Evolutionary conservation across 2,888 invertebrate species (phyloP).

Genomic region (Myopa testacea): DNA sequence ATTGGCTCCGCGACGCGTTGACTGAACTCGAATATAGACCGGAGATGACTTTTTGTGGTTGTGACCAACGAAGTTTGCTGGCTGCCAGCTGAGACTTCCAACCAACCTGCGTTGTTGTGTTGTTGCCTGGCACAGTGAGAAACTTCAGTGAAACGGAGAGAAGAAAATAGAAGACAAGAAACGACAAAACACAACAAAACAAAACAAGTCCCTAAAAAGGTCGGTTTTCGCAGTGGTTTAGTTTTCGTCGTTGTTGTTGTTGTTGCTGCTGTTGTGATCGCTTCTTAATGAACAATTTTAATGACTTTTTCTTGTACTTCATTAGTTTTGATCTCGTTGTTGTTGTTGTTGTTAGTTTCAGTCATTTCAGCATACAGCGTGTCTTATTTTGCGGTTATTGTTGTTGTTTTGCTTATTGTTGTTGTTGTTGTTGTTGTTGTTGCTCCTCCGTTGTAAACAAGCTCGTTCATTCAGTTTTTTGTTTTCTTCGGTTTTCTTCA

Average conservation of each 20-base stretch:
- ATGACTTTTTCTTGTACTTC: constrained; percentile 32
- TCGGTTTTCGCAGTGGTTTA: background rate
- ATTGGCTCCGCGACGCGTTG: constrained; percentile 40
- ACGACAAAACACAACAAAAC: background rate
- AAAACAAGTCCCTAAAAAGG: background rate
- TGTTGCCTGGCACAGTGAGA: background rate
- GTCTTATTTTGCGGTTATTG: constrained; percentile 13
- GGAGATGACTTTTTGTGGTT: constrained; percentile 62
- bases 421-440: constrained; percentile 2
- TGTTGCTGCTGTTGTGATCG: constrained; percentile 27
- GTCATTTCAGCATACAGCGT: constrained; percentile 25
- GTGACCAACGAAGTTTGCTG: background rate
- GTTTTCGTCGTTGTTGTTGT: constrained; percentile 21
- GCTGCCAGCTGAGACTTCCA: background rate
- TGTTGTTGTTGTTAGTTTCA: constrained; percentile 24
- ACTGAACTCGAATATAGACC: constrained; percentile 58
- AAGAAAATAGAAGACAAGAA: background rate
- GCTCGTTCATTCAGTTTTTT: constrained; percentile 4
- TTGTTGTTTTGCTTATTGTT: constrained; percentile 17
- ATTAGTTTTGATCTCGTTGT: constrained; percentile 12
- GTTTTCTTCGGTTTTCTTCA: constrained; percentile 10
- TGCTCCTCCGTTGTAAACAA: constrained; percentile 2
- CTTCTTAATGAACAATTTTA: constrained; percentile 53
- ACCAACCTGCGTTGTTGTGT: background rate
- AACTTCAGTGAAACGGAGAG: background rate